phyloP scores from a whole-genome alignment of 2,888 invertebrate genomes.

The Clitarchus hookeri region DNA sequence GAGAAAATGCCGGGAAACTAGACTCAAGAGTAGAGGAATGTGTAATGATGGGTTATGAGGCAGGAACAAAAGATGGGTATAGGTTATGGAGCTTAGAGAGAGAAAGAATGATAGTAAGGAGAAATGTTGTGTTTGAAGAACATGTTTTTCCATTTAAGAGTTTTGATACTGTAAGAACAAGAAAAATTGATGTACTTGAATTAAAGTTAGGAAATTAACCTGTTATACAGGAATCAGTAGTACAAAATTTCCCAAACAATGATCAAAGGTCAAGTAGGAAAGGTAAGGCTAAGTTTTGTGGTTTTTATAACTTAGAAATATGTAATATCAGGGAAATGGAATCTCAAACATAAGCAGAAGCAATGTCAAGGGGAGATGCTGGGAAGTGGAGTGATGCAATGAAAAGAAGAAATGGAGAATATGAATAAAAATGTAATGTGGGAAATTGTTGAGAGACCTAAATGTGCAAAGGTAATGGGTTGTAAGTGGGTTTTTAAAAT shows the following conservation, averaged over 20 bases:
- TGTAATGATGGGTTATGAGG: conserved; percentile 26
- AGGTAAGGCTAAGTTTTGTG: conserved; percentile 24
- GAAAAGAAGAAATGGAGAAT: not conserved
- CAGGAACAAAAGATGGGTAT: conserved; percentile 15
- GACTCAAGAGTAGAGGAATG: conserved; percentile 28
- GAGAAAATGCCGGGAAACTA: conserved; percentile 4
- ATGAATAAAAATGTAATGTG: conserved; percentile 11
- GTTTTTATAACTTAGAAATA: not conserved
- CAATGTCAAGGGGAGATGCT: not conserved
- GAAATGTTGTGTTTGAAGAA: conserved; percentile 21
- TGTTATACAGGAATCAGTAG: too few species aligned
- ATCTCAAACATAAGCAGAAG: conserved; percentile 25
- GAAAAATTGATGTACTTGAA: not conserved
- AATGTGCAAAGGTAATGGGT: conserved; percentile 18
- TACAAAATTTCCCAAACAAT: too few species aligned
- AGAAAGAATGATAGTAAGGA: conserved; percentile 9
- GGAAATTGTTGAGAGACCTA: conserved; percentile 24
- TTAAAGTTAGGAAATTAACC: too few species aligned
- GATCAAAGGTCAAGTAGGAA: too few species aligned
- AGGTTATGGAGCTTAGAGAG: too few species aligned
- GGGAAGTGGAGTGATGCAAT: not conserved
- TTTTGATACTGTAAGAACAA: not conserved
- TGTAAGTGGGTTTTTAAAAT: conserved; percentile 22
- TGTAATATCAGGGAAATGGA: not conserved
- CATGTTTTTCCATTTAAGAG: conserved; percentile 17